phyloP scores from a whole-genome alignment of 2,797 vertebrate species.

The Phylloscopus collybita region DNA sequence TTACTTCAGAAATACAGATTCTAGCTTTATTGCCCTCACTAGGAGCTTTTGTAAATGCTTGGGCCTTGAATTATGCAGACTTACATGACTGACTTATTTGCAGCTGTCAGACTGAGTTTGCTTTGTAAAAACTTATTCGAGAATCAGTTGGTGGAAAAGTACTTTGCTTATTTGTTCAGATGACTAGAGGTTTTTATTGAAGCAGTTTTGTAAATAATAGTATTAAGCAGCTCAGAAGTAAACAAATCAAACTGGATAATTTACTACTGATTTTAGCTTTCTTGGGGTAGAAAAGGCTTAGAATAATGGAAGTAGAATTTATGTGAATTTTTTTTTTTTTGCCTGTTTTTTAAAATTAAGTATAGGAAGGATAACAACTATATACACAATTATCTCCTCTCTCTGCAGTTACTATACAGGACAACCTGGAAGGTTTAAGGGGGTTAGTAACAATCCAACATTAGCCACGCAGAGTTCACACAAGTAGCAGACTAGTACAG shows the following conservation, averaged over 20 bases:
- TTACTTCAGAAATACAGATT: not conserved
- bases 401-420: not conserved
- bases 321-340: not conserved
- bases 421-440: not conserved
- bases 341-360: not conserved
- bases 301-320: not conserved
- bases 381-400: accelerated
- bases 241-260: not conserved
- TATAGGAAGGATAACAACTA: not conserved
- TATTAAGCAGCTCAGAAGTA: not conserved
- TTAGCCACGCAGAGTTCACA: accelerated
- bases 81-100: not conserved
- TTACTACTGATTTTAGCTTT: not conserved
- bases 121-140: not conserved
- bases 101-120: not conserved
- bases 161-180: not conserved
- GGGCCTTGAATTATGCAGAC: not conserved
- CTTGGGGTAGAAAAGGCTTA: accelerated
- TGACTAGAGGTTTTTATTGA: not conserved
- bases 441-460: not conserved
- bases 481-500: not conserved
- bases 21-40: not conserved
- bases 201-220: not conserved
- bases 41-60: not conserved
- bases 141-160: not conserved